Percentiles rank a stretch among this genome's conserved stretches.
phyloP scores from a whole-genome alignment of 2,113 vertebrate species.

The Pantherophis guttatus region DNA sequence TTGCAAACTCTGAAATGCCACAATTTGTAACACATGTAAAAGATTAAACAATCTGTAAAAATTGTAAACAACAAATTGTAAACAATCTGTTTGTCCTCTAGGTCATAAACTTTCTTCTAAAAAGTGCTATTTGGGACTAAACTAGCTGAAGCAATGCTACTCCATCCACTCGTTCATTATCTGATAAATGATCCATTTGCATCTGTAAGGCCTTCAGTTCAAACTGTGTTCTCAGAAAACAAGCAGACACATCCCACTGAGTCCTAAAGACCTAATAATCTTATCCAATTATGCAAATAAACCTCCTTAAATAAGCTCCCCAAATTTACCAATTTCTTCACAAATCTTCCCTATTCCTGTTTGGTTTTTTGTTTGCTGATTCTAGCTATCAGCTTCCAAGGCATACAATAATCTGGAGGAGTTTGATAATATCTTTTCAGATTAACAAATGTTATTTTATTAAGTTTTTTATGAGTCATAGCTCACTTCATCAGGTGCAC shows the following conservation, averaged over 20 bases:
- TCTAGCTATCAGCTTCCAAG: neutral
- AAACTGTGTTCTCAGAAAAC: neutral
- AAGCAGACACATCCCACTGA: neutral
- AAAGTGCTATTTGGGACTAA: neutral
- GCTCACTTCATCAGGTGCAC: neutral
- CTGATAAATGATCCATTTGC: neutral
- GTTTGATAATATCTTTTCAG: neutral
- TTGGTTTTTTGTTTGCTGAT: neutral
- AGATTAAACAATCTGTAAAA: neutral
- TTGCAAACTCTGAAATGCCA: neutral
- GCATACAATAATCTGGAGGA: neutral
- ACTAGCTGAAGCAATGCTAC: neutral
- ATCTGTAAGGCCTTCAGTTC: neutral
- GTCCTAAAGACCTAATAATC: neutral
- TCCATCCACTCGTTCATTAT: neutral
- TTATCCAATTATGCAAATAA: neutral
- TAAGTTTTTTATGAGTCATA: neutral
- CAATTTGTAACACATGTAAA: neutral
- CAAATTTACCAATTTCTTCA: neutral
- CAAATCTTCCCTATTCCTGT: neutral
- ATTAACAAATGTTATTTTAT: neutral
- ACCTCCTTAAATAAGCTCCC: neutral
- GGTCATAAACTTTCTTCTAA: neutral
- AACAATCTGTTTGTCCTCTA: neutral
- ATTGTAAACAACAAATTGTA: neutral